These are phyloP conservation scores for Oreochromis aureus DNA, from an alignment of 2,113 vertebrate species.

Conservation along the genomic window DNA sequence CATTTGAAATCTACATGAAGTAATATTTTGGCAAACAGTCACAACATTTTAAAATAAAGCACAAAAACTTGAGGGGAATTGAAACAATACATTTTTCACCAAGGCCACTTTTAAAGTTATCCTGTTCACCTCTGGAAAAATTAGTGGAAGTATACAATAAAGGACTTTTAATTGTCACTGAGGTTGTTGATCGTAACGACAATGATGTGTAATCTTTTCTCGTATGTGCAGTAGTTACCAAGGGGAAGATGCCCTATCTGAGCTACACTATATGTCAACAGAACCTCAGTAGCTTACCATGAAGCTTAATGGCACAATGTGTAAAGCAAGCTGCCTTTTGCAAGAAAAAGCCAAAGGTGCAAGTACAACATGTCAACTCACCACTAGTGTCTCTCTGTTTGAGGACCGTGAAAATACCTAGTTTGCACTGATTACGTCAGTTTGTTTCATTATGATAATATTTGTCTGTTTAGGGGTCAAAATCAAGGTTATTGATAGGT, in stretches of 20 bases:
- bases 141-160: not conserved
- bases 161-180: not conserved
- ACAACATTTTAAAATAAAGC: not conserved
- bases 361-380: too few species aligned
- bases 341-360: not conserved
- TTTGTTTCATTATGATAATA: not conserved
- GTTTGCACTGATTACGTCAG: not conserved
- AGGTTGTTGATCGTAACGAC: not conserved
- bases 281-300: not conserved
- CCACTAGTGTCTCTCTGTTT: too few species aligned
- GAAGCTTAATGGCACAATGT: not conserved
- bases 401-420: too few species aligned
- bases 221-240: not conserved
- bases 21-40: not conserved
- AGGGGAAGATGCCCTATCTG: not conserved
- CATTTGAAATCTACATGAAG: not conserved
- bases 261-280: not conserved
- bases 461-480: not conserved
- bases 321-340: not conserved
- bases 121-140: not conserved
- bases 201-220: not conserved
- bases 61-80: not conserved
- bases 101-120: not conserved
- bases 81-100: not conserved
- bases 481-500: not conserved